These are phyloP conservation scores for Caenorhabditis angaria DNA, from an alignment of 2,888 invertebrate species.

Conservation along the genomic window DNA sequence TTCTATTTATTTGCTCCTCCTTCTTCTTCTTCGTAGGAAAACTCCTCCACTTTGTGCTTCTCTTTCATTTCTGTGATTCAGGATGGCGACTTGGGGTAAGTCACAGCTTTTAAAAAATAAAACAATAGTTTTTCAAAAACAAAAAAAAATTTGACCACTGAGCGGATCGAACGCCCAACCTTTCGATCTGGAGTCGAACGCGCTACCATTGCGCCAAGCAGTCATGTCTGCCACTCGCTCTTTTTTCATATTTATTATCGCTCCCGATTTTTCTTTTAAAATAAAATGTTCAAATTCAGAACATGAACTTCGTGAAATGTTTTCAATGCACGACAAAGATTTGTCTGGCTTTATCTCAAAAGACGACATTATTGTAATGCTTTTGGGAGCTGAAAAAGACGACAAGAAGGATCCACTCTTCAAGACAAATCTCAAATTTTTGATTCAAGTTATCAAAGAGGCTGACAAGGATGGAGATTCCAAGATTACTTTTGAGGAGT, in stretches of 20 bases:
- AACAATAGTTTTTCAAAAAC: not conserved
- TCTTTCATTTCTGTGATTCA: not conserved
- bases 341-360: conserved; percentile 63
- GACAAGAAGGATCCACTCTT: conserved; percentile 66
- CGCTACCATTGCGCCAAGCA: conserved; percentile 64
- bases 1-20: not conserved
- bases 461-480: conserved; percentile 68
- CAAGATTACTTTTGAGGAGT: conserved; percentile 67
- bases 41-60: not conserved
- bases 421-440: conserved; percentile 66
- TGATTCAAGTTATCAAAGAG: conserved; percentile 65
- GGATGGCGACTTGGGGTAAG: conserved; percentile 45
- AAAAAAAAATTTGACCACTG: conserved; percentile 58
- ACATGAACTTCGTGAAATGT: conserved; percentile 63
- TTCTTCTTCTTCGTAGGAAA: not conserved
- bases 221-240: conserved; percentile 18
- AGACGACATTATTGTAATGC: conserved; percentile 67
- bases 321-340: conserved; percentile 63
- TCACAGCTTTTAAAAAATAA: not conserved
- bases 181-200: conserved; percentile 65
- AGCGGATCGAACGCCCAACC: conserved; percentile 63
- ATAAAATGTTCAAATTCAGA: too few species aligned
- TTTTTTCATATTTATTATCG: not conserved
- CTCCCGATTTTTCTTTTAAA: too few species aligned
- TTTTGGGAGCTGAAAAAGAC: conserved; percentile 64